Evolutionary conservation across 2,888 invertebrate genomes (phyloP), one percentile per base, ranked within the genome.

Genomic region (Melieria omissa): DNA sequence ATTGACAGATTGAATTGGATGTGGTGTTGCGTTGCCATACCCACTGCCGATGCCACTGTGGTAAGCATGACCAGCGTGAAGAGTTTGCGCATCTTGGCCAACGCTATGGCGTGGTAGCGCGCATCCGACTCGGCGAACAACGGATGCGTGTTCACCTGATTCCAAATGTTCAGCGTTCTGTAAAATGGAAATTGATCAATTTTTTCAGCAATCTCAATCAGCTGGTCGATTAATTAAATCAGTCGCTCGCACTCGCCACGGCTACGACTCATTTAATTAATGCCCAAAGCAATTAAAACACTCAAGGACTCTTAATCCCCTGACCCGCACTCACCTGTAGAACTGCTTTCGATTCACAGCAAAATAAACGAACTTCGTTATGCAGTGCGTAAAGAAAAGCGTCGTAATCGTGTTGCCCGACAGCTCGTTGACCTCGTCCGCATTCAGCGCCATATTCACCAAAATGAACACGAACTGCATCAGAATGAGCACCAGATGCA

Each of bases 91-190:
- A 93, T 94, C 86, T 93, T 93, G 70, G 91, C 90, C 65, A 95
- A 85, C 0, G 94, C 89, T 52, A 93, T 89, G 55, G 92, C 91
- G 82, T 94, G 93, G 84, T 93, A 94, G 29, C 93, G 89, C 0
- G 92, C 91, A 82, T 95, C 93, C 0, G 94, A 95, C 84, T 95
- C 95, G 62, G 93, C 91, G 84, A 95, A 95, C 55, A 95, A 85
- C 0, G 95, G 94, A 86, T 95, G 95, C 68, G 92, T 91, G 85
- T 95, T 94, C 0, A 93, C 91, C 86, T 94, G 93, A 84, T 95
- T 95, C 95, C 95, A 95, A 74, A 93, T 91, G 46, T 92, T 92
- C 55, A 95, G 85, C 0, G 94, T 93, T 81, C 94, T 71, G n/a
- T 44, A 60, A 61, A 29, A 29, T 3, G 29, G 29, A 29, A 29